A percentile compares a stretch with the other conserved stretches of the same genome.
These are phyloP conservation scores for Acanthochromis polyacanthus DNA, from an alignment of 2,113 vertebrate genomes.

Conservation along the genomic window DNA sequence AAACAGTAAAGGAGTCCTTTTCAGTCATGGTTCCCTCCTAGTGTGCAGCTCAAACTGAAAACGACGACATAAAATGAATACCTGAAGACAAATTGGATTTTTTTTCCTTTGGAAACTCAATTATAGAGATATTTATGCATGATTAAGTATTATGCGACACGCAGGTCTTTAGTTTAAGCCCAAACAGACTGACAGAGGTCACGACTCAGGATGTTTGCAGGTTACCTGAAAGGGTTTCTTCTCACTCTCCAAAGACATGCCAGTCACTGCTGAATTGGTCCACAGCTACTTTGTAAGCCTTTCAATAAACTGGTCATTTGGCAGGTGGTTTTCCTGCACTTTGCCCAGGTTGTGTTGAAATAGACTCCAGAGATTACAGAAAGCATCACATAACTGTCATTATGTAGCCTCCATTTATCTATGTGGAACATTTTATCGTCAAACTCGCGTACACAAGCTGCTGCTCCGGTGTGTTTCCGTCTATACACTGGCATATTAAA, in stretches of 20 bases:
- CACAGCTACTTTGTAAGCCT: neutral
- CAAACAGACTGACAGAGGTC: too few species aligned
- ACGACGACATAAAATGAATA: too few species aligned
- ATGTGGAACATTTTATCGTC: neutral
- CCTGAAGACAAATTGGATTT: too few species aligned
- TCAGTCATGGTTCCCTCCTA: too few species aligned
- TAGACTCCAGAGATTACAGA: neutral
- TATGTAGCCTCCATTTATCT: neutral
- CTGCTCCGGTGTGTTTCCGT: neutral
- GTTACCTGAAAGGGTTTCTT: too few species aligned
- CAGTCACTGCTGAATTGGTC: neutral
- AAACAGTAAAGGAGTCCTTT: too few species aligned
- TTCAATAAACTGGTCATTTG: neutral
- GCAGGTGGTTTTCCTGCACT: neutral
- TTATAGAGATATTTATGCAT: too few species aligned
- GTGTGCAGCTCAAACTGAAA: too few species aligned
- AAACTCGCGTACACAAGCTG: neutral
- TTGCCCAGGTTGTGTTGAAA: neutral
- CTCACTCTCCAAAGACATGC: neutral
- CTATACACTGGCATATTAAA: conserved; percentile 28
- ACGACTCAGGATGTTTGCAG: too few species aligned
- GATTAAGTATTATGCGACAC: too few species aligned
- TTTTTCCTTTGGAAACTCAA: too few species aligned
- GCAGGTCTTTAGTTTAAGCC: too few species aligned
- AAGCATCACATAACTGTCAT: neutral